A percentile compares a stretch with the other conserved stretches of the same genome.
These are phyloP conservation scores for Eurois occulta DNA, from an alignment of 2,888 invertebrate species.

Conservation along the genomic window DNA sequence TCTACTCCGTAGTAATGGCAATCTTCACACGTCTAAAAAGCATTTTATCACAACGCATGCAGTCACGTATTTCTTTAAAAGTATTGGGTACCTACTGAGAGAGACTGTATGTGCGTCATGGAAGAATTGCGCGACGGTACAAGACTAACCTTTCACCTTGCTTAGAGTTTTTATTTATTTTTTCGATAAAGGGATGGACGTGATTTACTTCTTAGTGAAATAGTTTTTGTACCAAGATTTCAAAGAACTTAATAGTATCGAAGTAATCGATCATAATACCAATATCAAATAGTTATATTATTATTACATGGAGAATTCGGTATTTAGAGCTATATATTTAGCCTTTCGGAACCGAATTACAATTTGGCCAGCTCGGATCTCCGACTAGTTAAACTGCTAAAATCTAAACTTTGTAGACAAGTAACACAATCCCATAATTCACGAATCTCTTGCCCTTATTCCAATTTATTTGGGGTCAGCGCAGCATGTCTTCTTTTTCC, in stretches of 20 bases:
- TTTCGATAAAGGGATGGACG: constrained; percentile 1
- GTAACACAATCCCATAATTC: no score
- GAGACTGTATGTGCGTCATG: constrained; percentile 47
- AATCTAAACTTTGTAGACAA: constrained; percentile 2
- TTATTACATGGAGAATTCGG: background rate
- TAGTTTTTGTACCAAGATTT: background rate
- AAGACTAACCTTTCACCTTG: constrained; percentile 58
- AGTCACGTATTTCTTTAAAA: constrained; percentile 65
- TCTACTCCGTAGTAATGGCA: constrained; percentile 6
- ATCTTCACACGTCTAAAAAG: constrained; percentile 50
- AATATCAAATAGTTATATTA: background rate
- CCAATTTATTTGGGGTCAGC: no score
- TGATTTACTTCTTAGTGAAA: constrained; percentile 19
- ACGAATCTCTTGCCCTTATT: no score
- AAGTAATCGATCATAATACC: background rate
- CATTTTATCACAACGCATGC: constrained; percentile 56
- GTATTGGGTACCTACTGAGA: constrained; percentile 40
- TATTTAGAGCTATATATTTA: background rate
- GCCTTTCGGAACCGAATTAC: background rate
- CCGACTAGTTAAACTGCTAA: background rate
- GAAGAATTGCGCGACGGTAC: constrained; percentile 56
- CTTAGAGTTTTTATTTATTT: constrained; percentile 24
- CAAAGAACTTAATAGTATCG: background rate
- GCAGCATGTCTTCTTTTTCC: no score
- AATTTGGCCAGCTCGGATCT: background rate